Percentiles rank a stretch among this genome's conserved stretches.
These are phyloP conservation scores for Megalonaias nervosa DNA, from an alignment of 1,140 invertebrate species.

Conservation along the genomic window DNA sequence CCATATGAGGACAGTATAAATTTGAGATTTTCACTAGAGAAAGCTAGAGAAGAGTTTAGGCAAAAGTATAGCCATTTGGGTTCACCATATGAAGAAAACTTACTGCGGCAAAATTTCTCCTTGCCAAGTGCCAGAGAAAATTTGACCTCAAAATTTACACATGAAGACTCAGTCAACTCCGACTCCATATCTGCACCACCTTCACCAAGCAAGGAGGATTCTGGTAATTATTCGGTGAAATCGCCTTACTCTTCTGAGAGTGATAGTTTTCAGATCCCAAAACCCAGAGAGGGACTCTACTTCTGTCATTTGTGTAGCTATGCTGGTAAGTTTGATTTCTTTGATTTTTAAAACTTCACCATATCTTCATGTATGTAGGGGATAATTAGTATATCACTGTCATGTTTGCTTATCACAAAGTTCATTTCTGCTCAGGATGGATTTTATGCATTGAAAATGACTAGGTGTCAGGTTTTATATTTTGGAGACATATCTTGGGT, in stretches of 20 bases:
- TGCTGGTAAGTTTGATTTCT: constrained; percentile 49
- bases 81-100: not conserved
- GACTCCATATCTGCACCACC: constrained; percentile 3
- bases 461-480: not conserved
- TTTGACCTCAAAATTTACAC: not conserved
- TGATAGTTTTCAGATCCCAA: constrained; percentile 22
- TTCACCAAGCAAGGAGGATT: constrained; percentile 19
- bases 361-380: too few species aligned
- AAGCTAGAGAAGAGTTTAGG: too few species aligned
- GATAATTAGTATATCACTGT: not conserved
- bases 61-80: too few species aligned
- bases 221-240: constrained; percentile 1
- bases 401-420: not conserved
- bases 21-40: too few species aligned
- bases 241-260: constrained; percentile 29
- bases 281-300: constrained; percentile 52
- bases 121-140: constrained; percentile 5
- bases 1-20: too few species aligned
- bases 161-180: constrained; percentile 8
- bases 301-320: constrained; percentile 67
- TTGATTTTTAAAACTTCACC: too few species aligned
- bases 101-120: constrained; percentile 14
- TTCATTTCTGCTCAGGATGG: not conserved
- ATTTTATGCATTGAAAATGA: not conserved
- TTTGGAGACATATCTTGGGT: not conserved